Evolutionary conservation across 2,113 vertebrate species (phyloP), one percentile per base, ranked within the genome.

Genomic region (Crotalus helleri): DNA sequence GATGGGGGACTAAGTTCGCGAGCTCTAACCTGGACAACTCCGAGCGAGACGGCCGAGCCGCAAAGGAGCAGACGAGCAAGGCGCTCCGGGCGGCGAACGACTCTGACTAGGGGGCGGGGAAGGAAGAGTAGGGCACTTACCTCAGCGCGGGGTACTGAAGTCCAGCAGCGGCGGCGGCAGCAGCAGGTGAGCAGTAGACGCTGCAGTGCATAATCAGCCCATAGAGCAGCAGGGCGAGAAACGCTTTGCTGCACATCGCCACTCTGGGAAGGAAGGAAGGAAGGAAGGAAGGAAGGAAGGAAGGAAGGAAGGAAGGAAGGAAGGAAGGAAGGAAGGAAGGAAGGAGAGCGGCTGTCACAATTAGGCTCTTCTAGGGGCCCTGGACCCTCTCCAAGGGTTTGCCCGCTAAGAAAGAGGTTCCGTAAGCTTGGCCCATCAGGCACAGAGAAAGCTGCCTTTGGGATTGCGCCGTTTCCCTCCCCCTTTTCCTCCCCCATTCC

Each of bases 191-290:
- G 97, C 98, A 98, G 98, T 97, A 97, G 97, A 98, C 98, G 96
- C 98, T 98, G 98, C 98, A 98, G 94, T 98, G 99, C 98, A 99
- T 98, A 96, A 99, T 97, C 96, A 99, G 98, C 96, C 99, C 99
- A 96, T 99, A 99, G 98, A 99, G 97, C 96, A 99, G 97, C 95
- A 99, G 97, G 95, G 98, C 98, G 97, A 99, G 96, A 96, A 98
- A 98, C 95, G 98, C 98, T 98, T 98, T 99, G 97, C 98, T 98
- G 95, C 98, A 98, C 98, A 99, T 99, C 97, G 98, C 98, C 98
- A 98, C 98, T 98, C 98, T 99, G 98, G 51, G 57, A 49, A 49
- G 55, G 46, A 54, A 89, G 87, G 93, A 91, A 92, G 85, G 46
- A 64, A 85, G 55, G 89, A 95, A 89, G 29, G 90, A 61, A 69